phyloP scores from a whole-genome alignment of 2,113 vertebrate species.

The Tachysurus fulvidraco region DNA sequence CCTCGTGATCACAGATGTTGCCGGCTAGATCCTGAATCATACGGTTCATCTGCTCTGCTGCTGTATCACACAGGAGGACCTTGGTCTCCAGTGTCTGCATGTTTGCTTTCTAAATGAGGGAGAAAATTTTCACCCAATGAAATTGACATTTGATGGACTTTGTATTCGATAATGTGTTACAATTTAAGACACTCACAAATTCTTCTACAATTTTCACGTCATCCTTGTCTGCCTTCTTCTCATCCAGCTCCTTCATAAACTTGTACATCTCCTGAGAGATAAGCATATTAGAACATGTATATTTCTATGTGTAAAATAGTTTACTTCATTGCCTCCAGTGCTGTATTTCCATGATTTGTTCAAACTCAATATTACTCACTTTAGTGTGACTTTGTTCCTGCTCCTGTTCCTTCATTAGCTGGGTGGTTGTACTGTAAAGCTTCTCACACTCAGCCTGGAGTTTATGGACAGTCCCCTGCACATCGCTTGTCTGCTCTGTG shows the following conservation, averaged over 20 bases:
- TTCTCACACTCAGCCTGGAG: no score
- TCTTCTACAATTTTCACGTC: slow-evolving; percentile 69
- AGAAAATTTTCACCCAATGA: background rate
- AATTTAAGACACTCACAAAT: slow-evolving; percentile 64
- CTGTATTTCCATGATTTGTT: background rate
- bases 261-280: slow-evolving; percentile 74
- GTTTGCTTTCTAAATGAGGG: slow-evolving; percentile 75
- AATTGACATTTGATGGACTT: background rate
- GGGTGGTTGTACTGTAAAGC: no score
- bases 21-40: slow-evolving; percentile 76
- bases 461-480: no score
- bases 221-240: slow-evolving; percentile 78
- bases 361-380: no score
- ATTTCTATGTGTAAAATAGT: background rate
- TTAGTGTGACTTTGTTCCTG: no score
- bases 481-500: no score
- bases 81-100: slow-evolving; percentile 74
- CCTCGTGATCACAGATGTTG: slow-evolving; percentile 76
- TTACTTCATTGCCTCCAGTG: background rate
- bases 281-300: background rate
- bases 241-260: slow-evolving; percentile 71
- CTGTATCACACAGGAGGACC: slow-evolving; percentile 75
- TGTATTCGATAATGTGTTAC: background rate
- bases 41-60: slow-evolving; percentile 73
- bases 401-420: no score